Conservation (phyloP, 2,113 vertebrate genomes). For the Myotis davidii region DNA sequence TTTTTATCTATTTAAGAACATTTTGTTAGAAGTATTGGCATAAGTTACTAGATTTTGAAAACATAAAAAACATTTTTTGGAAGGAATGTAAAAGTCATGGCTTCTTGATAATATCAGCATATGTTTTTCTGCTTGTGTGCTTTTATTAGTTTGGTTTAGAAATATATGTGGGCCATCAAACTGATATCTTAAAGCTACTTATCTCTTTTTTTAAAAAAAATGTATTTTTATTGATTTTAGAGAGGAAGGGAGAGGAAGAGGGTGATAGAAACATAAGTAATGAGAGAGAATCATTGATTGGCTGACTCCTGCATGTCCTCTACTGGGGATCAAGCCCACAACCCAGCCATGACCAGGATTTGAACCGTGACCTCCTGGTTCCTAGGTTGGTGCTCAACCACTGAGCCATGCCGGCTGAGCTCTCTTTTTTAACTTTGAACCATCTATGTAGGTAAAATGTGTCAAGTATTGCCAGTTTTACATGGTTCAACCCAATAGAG, state of each 20-base stretch:
- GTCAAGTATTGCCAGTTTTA: not conserved
- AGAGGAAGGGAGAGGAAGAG: too few relatives aligned
- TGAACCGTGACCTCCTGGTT: too few relatives aligned
- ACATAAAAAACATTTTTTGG: not conserved
- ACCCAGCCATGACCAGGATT: too few relatives aligned
- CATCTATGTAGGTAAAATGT: not conserved
- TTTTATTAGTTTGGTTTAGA: not conserved
- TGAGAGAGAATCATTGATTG: too few relatives aligned
- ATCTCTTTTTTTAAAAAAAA: not conserved
- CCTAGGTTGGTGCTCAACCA: too few relatives aligned
- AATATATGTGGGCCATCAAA: not conserved
- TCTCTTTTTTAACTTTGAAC: not conserved
- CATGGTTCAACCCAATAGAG: not conserved
- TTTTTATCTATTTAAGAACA: conserved; percentile 19
- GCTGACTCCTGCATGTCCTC: too few relatives aligned
- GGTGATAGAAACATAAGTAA: too few relatives aligned
- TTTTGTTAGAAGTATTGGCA: conserved; percentile 21
- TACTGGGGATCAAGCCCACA: too few relatives aligned
- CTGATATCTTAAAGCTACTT: not conserved
- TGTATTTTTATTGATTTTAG: too few relatives aligned
- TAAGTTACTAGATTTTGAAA: conserved; percentile 27
- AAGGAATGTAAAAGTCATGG: not conserved
- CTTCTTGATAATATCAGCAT: not conserved
- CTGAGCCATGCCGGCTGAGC: too few relatives aligned
- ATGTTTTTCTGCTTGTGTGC: not conserved